Evolutionary conservation across 2,113 vertebrate species (phyloP), one percentile per base, ranked within the genome.

Genomic region (Emydura subglobosa): DNA sequence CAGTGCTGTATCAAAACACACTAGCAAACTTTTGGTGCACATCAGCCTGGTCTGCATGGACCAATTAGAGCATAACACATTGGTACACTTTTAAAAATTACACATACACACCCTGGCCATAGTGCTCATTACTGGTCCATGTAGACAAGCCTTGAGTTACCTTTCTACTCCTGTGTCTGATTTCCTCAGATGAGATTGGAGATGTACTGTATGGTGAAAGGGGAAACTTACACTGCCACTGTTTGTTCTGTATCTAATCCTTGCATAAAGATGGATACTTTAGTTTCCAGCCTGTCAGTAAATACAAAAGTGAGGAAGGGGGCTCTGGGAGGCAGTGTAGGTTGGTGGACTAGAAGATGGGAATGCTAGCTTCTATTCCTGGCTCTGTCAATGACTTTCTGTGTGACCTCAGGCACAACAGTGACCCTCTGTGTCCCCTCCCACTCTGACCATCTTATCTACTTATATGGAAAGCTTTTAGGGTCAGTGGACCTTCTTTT

Each of bases 381-480:
- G 34, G 59, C 14, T 65, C 59, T 65, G 59, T 65, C 59, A 65
- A 65, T 65, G 31, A 34, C 14, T 34, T 65, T 61, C 13, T 2
- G 11, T 65, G 57, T 44, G n/a, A 78, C 55, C 3, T 79, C 29
- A 82, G 29, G 74, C 85, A 47, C 11, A 81, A 53, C 3, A 5
- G 16, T n/a, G 9, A 14, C 31, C 59, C 79, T 5, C 55, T 27
- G 5, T 2, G 31, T 22, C 31, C 22, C 34, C 27, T 25, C 79
- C 29, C 31, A 51, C n/a, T 86, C 19, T 79, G 31, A 21, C 59
- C 0, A 0, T 11, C 19, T 17, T 65, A 13, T 79, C 50, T 57
- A 29, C 50, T 90, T 49, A 68, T n/a, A 39, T 53, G 83, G 14
- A 12, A 53, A 6, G 27, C 5, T 54, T 14, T 47, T 34, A 65